phyloP scores from a whole-genome alignment of 2,797 vertebrate genomes.

The Lutra lutra region DNA sequence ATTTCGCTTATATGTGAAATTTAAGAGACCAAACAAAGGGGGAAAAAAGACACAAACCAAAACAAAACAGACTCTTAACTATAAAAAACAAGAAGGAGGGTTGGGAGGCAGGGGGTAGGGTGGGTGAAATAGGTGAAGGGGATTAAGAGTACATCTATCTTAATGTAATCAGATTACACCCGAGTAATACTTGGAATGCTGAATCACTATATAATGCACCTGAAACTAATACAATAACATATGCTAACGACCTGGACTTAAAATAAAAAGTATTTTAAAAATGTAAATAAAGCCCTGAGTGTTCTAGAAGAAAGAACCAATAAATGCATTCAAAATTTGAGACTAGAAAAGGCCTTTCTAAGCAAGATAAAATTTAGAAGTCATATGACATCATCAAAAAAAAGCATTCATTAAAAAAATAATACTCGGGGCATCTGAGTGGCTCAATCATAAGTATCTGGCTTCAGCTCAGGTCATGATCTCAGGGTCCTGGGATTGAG shows the following conservation, averaged over 20 bases:
- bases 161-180: neutral
- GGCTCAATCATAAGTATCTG: too few species aligned
- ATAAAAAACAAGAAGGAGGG: neutral
- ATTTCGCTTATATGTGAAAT: neutral
- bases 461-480: too few species aligned
- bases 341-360: neutral
- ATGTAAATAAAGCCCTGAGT: neutral
- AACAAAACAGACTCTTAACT: neutral
- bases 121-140: neutral
- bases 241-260: neutral
- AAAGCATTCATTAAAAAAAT: constrained; percentile 10
- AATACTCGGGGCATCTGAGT: neutral
- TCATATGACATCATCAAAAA: neutral
- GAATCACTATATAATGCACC: neutral
- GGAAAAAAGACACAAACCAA: neutral
- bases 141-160: neutral
- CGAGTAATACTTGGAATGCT: neutral
- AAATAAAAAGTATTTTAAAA: neutral
- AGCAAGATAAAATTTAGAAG: neutral
- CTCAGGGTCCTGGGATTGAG: too few species aligned
- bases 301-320: neutral
- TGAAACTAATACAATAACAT: neutral
- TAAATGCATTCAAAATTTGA: constrained; percentile 8
- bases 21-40: neutral
- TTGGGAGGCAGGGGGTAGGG: neutral